phyloP scores from a whole-genome alignment of 2,113 vertebrate genomes.

The Thymallus thymallus region DNA sequence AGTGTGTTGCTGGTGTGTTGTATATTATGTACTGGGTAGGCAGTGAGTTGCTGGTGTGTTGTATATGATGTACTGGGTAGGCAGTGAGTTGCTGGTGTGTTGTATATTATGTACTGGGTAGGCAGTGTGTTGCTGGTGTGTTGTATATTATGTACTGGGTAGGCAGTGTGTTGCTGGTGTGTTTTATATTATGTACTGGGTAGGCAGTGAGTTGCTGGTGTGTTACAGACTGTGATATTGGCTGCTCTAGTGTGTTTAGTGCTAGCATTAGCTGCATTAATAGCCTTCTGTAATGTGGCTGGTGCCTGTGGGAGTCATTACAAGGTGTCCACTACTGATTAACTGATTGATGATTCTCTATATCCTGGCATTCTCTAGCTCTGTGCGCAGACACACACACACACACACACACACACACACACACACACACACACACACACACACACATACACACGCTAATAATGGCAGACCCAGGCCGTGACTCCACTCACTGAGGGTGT shows the following conservation, averaged over 20 bases:
- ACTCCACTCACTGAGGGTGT: no score
- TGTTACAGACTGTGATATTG: background rate
- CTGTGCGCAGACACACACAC: background rate
- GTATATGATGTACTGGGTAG: no score
- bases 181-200: no score
- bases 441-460: background rate
- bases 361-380: conserved; percentile 10
- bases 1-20: no score
- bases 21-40: no score
- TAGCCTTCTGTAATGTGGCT: conserved; percentile 46
- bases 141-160: no score
- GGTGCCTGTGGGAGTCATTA: conserved; percentile 53
- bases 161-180: no score
- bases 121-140: no score
- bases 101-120: no score
- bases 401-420: conserved; percentile 3
- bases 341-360: conserved; percentile 44
- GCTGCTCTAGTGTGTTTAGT: conserved; percentile 3
- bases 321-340: conserved; percentile 48
- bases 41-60: no score
- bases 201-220: conserved; percentile 11
- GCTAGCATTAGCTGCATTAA: conserved; percentile 29
- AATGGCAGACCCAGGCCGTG: no score
- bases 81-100: no score
- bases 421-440: background rate